Evolutionary conservation across 2,113 vertebrate genomes (phyloP).

Genomic region (Chionomys nivalis): DNA sequence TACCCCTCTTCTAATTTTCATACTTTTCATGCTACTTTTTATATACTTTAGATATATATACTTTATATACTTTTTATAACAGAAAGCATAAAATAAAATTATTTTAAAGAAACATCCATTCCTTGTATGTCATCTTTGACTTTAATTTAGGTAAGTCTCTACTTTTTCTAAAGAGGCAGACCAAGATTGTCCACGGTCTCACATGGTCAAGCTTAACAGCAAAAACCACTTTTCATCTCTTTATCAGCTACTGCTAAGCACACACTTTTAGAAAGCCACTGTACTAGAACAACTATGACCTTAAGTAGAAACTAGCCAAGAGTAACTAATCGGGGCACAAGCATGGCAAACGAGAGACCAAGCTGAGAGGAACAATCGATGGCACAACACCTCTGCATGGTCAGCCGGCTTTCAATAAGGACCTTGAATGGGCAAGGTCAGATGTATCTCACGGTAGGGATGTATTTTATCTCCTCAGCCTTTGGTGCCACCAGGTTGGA

Average conservation of each 20-base stretch:
- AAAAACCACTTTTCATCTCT: neutral
- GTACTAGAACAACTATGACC: neutral
- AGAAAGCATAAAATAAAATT: slow-evolving; percentile 23
- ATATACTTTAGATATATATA: too few species aligned
- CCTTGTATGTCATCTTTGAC: neutral
- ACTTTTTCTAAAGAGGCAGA: neutral
- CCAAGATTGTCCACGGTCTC: neutral
- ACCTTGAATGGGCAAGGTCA: neutral
- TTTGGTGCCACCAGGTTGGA: neutral
- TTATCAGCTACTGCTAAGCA: neutral
- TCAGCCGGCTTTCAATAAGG: neutral
- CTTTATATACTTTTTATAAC: slow-evolving; percentile 10
- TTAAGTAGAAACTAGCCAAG: neutral
- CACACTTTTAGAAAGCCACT: neutral
- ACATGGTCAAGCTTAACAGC: neutral
- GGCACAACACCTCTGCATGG: neutral
- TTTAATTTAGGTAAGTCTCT: neutral
- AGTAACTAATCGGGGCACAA: neutral
- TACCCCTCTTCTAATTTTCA: neutral
- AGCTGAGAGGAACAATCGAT: neutral
- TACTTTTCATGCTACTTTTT: neutral
- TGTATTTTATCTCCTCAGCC: neutral
- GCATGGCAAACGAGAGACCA: neutral
- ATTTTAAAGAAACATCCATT: slow-evolving; percentile 30
- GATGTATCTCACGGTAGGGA: neutral